These are phyloP conservation scores for Cosmopolites sordidus DNA, from an alignment of 2,888 invertebrate genomes.

Conservation along the genomic window DNA sequence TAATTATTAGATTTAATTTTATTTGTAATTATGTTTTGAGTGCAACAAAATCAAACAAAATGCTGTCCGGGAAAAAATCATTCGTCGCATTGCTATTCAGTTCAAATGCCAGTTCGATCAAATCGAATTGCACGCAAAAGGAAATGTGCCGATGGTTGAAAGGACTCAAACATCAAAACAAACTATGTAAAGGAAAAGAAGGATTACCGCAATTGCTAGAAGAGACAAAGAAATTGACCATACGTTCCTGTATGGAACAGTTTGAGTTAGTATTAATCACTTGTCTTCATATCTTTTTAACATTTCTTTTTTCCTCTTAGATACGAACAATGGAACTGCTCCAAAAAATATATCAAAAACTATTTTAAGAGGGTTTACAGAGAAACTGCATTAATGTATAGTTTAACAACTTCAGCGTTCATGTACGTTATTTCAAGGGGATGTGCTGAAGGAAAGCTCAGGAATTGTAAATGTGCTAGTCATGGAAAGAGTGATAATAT, in stretches of 20 bases:
- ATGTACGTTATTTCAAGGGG: slow-evolving; percentile 67
- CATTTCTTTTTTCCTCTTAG: slow-evolving; percentile 36
- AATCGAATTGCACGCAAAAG: slow-evolving; percentile 18
- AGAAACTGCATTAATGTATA: slow-evolving; percentile 69
- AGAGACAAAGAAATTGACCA: slow-evolving; percentile 56
- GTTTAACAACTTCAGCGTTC: slow-evolving; percentile 67
- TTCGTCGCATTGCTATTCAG: slow-evolving; percentile 32
- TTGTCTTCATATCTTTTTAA: background rate
- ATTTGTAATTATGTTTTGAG: slow-evolving; percentile 5
- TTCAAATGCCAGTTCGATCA: slow-evolving; percentile 27
- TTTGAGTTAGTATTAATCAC: slow-evolving; percentile 51
- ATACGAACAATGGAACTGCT: slow-evolving; percentile 70
- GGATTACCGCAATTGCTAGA: slow-evolving; percentile 51
- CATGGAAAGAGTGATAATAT: slow-evolving; percentile 33
- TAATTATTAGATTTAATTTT: too few relatives aligned
- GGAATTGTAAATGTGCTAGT: slow-evolving; percentile 55
- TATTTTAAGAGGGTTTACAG: slow-evolving; percentile 56
- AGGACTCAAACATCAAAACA: slow-evolving; percentile 58
- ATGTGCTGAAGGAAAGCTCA: slow-evolving; percentile 65
- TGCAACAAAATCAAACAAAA: slow-evolving; percentile 13
- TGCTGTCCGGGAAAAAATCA: slow-evolving; percentile 28
- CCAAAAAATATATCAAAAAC: slow-evolving; percentile 55
- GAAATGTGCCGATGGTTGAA: slow-evolving; percentile 55
- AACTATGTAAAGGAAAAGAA: slow-evolving; percentile 58
- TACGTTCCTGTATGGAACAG: slow-evolving; percentile 59